Base-by-base conservation (phyloP, 1,140 invertebrate genomes). In the Tetraneura akinire region DNA sequence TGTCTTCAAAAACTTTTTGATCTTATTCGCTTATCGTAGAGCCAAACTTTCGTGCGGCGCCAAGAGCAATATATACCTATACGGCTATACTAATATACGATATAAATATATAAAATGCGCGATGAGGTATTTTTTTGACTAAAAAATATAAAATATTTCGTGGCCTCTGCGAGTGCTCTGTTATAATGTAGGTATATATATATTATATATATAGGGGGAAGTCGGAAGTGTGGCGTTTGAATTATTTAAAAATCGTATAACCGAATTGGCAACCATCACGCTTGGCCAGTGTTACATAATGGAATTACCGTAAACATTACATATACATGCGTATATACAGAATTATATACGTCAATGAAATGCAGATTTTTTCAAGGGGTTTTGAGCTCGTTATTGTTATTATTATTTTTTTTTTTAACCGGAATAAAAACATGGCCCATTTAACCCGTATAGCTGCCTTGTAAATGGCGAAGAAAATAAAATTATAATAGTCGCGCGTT, bases 391-490 rank as follows among this genome's bases (percentile, higher is more conserved):
- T 76, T 76, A 60, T 45, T 76, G 23, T 57, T 37, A 10, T 45
- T n/a, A 37, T 74, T 26, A 53, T 73, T 70, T n/a, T n/a, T n/a
- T n/a, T n/a, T n/a, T 76, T 76, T 76, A 57, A 76, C 73, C n/a
- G 13, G 55, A 23, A 26, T n/a, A 70, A 70, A 76, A 60, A 45
- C 53, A 76, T 60, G 53, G 73, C 42, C 73, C 73, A 76, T 76
- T 76, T 57, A 76, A 76, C 47, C 11, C 70, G n/a, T n/a, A 51
- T 29, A 32, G 29, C 26, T 49, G 64, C n/a, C 37, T 66, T 14
- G 21, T 23, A 47, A 26, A 68, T 5, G 42, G 66, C 23, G 45
- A 47, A 70, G 23, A 49, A 68, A 47, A 70, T 26, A 70, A 47
- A 47, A 26, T 29, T 49, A 70, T n/a, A n/a, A n/a, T n/a, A n/a